phyloP scores from a whole-genome alignment of 2,113 vertebrate genomes.

The Axis porcinus region DNA sequence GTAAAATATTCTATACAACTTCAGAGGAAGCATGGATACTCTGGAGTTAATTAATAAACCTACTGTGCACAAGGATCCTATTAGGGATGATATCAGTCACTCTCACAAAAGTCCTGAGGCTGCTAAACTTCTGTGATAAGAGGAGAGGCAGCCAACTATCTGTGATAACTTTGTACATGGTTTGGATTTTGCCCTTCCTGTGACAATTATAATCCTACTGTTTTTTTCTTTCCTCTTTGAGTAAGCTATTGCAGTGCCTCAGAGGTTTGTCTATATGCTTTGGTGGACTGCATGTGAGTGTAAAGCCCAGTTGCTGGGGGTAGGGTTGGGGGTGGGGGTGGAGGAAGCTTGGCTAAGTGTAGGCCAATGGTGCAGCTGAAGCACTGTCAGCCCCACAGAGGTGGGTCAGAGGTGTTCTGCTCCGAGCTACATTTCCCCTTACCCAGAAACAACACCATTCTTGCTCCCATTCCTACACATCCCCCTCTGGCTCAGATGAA shows the following conservation, averaged over 20 bases:
- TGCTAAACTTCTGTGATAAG: not conserved
- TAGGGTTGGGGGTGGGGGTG: not conserved
- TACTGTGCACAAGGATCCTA: not conserved
- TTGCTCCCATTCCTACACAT: not conserved
- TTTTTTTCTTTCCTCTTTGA: constrained; percentile 12
- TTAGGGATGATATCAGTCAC: not conserved
- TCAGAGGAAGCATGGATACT: not conserved
- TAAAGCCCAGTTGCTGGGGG: not conserved
- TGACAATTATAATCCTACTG: constrained; percentile 18
- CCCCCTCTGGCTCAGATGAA: constrained; percentile 25
- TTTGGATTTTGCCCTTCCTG: constrained; percentile 21
- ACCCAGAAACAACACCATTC: not conserved
- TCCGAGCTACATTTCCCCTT: not conserved
- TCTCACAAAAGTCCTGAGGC: not conserved
- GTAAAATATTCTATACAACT: not conserved
- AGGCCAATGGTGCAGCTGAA: not conserved
- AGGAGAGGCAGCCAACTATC: not conserved
- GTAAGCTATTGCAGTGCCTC: constrained; percentile 5
- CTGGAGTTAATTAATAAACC: not conserved
- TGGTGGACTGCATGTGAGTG: not conserved
- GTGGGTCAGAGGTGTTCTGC: not conserved
- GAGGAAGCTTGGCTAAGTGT: not conserved
- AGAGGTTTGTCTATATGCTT: not conserved
- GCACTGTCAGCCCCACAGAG: not conserved
- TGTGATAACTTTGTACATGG: not conserved